These are phyloP conservation scores for Herpailurus yagouaroundi DNA, from an alignment of 2,113 vertebrate genomes.

Conservation along the genomic window DNA sequence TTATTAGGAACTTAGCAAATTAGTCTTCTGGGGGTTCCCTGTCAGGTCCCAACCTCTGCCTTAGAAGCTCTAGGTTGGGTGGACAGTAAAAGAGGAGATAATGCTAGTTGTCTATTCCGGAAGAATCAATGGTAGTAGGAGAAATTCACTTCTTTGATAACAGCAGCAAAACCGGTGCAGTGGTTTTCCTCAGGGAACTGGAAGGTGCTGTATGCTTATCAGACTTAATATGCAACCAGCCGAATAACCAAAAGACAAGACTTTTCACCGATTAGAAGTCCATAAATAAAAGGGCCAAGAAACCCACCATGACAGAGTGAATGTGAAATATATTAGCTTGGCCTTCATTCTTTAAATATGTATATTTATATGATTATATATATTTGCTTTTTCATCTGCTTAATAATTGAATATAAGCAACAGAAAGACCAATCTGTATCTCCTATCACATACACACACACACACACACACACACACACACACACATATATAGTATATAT, in stretches of 20 bases:
- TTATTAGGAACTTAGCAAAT: background rate
- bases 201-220: fast-evolving
- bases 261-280: background rate
- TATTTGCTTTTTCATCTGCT: background rate
- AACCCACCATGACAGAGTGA: background rate
- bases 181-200: background rate
- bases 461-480: no score
- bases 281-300: background rate
- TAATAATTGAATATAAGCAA: background rate
- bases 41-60: background rate
- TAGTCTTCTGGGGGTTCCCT: background rate
- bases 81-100: background rate
- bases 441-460: background rate
- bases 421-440: background rate
- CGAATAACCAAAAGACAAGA: background rate
- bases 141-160: background rate
- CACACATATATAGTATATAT: background rate
- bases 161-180: background rate
- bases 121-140: background rate
- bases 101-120: background rate
- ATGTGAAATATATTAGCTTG: background rate
- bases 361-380: background rate
- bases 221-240: background rate
- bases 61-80: background rate
- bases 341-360: background rate